phyloP scores from a whole-genome alignment of 2,797 vertebrate species.

The Lagorchestes hirsutus region DNA sequence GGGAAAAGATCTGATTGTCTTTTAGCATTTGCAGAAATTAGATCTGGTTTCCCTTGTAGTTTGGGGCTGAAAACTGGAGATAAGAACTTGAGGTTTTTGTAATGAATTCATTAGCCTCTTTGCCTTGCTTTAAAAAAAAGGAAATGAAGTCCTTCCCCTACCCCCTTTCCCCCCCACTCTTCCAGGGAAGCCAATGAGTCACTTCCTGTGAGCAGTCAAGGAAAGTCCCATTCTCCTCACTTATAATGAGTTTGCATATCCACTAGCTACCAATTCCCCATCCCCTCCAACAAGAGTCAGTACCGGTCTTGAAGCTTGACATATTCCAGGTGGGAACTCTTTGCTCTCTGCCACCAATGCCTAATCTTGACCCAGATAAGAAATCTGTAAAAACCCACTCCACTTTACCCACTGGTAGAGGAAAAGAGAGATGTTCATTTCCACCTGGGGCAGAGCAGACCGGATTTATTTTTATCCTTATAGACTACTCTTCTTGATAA shows the following conservation, averaged over 20 bases:
- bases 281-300: background rate
- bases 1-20: background rate
- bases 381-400: background rate
- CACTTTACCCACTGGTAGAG: background rate
- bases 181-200: background rate
- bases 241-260: background rate
- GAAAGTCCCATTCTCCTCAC: background rate
- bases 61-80: background rate
- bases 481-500: background rate
- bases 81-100: background rate
- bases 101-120: background rate
- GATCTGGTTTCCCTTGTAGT: background rate
- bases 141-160: background rate
- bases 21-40: constrained; percentile 30
- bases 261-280: background rate
- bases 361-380: background rate
- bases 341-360: background rate
- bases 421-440: background rate
- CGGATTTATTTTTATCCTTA: background rate
- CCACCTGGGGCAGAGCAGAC: background rate
- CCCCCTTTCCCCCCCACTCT: background rate
- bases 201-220: background rate
- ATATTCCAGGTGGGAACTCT: background rate
- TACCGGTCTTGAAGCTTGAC: background rate
- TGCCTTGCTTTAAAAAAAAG: background rate